Evolutionary conservation across 2,797 vertebrate genomes (phyloP), one percentile per base, ranked within the genome.

Genomic region (Pangasius mekongensis): DNA sequence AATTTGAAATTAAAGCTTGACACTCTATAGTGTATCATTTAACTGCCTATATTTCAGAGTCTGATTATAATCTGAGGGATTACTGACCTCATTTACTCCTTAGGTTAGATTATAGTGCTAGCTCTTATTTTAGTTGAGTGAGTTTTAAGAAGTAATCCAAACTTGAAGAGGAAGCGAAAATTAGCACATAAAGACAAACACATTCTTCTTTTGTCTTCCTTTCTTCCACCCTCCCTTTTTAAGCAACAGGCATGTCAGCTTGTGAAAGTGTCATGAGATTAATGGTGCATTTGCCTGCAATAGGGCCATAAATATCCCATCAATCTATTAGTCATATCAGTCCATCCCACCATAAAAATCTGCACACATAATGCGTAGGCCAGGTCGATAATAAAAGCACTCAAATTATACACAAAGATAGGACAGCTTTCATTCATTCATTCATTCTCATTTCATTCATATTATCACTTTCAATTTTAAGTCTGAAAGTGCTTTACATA

Each of bases 301-400:
- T 74, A 16, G 66, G 8, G 47, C 30, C 39, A 83, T 89, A 82
- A 60, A 89, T 74, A 82, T 83, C 30, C 14, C 66, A 89, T 81
- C 43, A 89, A 71, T 89, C 84, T 33, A 58, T 82, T 87, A 83
- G 36, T 73, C 78, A 83, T 84, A 36, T 77, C 20, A n/a, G 30
- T 30, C 39, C 66, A 81, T 18, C 78, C 81, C 49, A 87, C 86
- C 33, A 56, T 58, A 56, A 87, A 87, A 64, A 52, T 49, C 66
- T 52, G 20, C 22, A 62, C 56, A 76, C 24, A 66, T 64, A 39
- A 58, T 58, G 20, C 1, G 20, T 36, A 58, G 16, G 14, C 54
- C 20, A 58, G 54, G n/a, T 56, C 5, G 3, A 78, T 78, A 52
- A 30, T 52, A 78, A 27, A 30, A 8, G 49, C 2, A 54, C n/a